Conservation (phyloP, 2,113 vertebrate species). For the Puntigrus tetrazona region DNA sequence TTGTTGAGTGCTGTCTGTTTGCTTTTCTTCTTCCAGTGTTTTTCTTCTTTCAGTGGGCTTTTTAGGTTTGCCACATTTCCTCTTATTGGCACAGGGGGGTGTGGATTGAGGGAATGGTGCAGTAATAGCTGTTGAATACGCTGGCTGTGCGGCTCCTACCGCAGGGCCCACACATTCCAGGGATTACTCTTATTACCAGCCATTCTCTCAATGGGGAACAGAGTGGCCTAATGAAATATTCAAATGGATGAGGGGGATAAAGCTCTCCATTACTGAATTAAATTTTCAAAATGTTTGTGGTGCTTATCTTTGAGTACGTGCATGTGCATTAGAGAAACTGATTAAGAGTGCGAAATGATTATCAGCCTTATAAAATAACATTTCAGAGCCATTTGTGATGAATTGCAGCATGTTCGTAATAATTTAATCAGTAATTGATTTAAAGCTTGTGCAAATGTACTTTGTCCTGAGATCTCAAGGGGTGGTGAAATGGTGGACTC, state of each 20-base stretch:
- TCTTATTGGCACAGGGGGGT: slow-evolving; percentile 25
- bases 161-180: slow-evolving; percentile 49
- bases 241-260: slow-evolving; percentile 50
- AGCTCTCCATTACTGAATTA: slow-evolving; percentile 49
- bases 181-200: slow-evolving; percentile 54
- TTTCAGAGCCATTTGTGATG: slow-evolving; percentile 32
- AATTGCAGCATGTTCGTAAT: not conserved
- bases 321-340: slow-evolving; percentile 23
- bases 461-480: not conserved
- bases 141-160: slow-evolving; percentile 24
- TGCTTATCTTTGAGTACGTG: not conserved
- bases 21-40: slow-evolving; percentile 11
- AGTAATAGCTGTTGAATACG: slow-evolving; percentile 49
- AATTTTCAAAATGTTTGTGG: slow-evolving; percentile 50
- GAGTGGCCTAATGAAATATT: slow-evolving; percentile 54
- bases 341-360: slow-evolving; percentile 24
- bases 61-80: slow-evolving; percentile 22
- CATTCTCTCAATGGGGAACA: slow-evolving; percentile 46
- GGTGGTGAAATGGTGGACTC: not conserved
- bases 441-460: slow-evolving; percentile 21
- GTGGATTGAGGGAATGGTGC: slow-evolving; percentile 18
- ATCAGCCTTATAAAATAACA: slow-evolving; percentile 34
- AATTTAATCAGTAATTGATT: slow-evolving; percentile 41
- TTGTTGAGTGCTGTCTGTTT: slow-evolving; percentile 35
- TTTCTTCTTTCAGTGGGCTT: slow-evolving; percentile 23